Conservation (phyloP, 2,113 vertebrate species). For the Nestor notabilis region DNA sequence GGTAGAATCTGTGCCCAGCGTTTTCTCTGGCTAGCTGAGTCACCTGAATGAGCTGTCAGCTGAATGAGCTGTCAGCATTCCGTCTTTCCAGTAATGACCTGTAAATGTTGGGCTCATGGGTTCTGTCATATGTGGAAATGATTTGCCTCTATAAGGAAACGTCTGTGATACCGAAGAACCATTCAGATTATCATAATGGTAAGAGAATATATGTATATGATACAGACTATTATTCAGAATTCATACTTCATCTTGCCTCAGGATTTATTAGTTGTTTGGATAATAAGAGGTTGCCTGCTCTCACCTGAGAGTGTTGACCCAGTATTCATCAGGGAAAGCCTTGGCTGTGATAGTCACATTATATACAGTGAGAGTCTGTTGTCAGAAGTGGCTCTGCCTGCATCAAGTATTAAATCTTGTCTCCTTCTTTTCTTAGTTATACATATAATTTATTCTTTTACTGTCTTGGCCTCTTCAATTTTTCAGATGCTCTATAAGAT, state of each 20-base stretch:
- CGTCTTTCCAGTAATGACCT: not conserved
- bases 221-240: not conserved
- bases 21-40: not conserved
- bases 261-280: not conserved
- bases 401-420: not conserved
- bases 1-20: not conserved
- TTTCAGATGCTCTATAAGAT: not conserved
- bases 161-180: not conserved
- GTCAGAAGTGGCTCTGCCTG: not conserved
- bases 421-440: not conserved
- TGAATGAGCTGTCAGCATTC: not conserved
- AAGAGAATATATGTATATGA: not conserved
- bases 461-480: not conserved
- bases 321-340: not conserved
- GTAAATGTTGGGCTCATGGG: not conserved
- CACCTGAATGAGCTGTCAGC: not conserved
- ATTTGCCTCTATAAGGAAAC: not conserved
- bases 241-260: not conserved
- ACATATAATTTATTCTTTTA: not conserved
- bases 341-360: not conserved
- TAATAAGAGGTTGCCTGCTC: not conserved
- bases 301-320: not conserved
- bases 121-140: not conserved
- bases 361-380: not conserved
- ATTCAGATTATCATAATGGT: not conserved